These are phyloP conservation scores for Metellina segmentata DNA, from an alignment of 2,888 invertebrate genomes.

Conservation along the genomic window DNA sequence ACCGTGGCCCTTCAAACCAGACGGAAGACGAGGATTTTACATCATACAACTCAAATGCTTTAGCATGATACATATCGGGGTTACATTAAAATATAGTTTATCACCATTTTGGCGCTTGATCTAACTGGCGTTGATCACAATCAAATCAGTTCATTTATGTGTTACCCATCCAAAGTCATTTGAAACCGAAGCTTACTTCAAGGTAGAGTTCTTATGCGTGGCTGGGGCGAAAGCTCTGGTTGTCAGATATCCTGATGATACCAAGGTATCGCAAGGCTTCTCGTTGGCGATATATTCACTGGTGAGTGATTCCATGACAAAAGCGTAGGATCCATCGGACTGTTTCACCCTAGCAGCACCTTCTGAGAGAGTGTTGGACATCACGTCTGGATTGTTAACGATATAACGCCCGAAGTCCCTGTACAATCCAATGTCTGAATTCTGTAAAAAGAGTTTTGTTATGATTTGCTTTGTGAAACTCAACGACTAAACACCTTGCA, in stretches of 20 bases:
- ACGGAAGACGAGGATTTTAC: no score
- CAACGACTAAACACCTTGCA: background rate
- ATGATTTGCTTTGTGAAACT: background rate
- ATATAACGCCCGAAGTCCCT: slow-evolving; percentile 37
- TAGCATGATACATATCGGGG: no score
- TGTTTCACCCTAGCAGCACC: slow-evolving; percentile 24
- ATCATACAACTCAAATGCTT: no score
- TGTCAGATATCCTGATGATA: slow-evolving; percentile 38
- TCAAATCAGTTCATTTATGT: no score
- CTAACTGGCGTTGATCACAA: no score
- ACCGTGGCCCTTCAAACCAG: no score
- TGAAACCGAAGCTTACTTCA: slow-evolving; percentile 26
- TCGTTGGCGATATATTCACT: slow-evolving; percentile 21
- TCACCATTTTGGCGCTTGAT: no score
- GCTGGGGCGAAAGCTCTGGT: slow-evolving; percentile 34
- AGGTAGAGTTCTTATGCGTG: background rate
- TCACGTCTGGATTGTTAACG: slow-evolving; percentile 18
- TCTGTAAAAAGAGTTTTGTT: slow-evolving; percentile 6
- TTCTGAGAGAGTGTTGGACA: slow-evolving; percentile 7
- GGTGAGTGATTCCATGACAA: slow-evolving; percentile 31
- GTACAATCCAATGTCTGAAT: slow-evolving; percentile 43
- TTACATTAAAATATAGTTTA: no score
- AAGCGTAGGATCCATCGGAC: slow-evolving; percentile 44
- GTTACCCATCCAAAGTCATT: background rate
- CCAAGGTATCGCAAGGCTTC: slow-evolving; percentile 40